Percentiles rank a stretch among this genome's conserved stretches.
phyloP scores from a whole-genome alignment of 2,888 invertebrate genomes.

The Drosophila cognata region DNA sequence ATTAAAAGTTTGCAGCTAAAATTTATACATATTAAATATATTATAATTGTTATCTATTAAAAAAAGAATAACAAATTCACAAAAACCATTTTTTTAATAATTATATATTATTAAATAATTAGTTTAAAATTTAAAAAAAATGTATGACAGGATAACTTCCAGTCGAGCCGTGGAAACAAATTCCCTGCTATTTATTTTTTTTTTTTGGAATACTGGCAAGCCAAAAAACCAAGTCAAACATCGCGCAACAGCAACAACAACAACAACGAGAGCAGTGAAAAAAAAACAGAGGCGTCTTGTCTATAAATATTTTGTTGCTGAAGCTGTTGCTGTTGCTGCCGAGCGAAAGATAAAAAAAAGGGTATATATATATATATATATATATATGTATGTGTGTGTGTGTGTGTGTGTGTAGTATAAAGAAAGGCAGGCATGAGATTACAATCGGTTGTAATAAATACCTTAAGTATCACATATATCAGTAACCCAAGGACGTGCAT shows the following conservation, averaged over 20 bases:
- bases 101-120: background rate
- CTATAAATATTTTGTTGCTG: slow-evolving; percentile 70
- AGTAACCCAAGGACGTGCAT: slow-evolving; percentile 81
- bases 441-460: slow-evolving; percentile 84
- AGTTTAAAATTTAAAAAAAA: background rate
- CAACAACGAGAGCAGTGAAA: slow-evolving; percentile 7
- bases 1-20: background rate
- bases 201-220: slow-evolving; percentile 34
- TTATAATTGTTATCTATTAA: background rate
- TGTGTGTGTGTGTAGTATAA: slow-evolving; percentile 35
- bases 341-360: slow-evolving; percentile 9
- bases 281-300: slow-evolving; percentile 46
- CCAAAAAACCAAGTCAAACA: slow-evolving; percentile 52
- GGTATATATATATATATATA: slow-evolving; percentile 5
- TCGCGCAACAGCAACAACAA: slow-evolving; percentile 6
- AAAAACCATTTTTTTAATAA: background rate
- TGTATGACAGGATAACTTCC: slow-evolving; percentile 12
- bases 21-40: background rate
- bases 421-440: slow-evolving; percentile 78
- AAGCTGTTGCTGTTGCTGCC: slow-evolving; percentile 16
- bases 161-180: background rate
- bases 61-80: background rate
- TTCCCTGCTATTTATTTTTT: slow-evolving; percentile 12
- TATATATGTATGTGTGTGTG: background rate
- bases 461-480: slow-evolving; percentile 83